Percentiles rank a stretch among this genome's conserved stretches.
Evolutionary conservation across 2,113 vertebrate genomes (phyloP).

Genomic region (Larimichthys polyactis): DNA sequence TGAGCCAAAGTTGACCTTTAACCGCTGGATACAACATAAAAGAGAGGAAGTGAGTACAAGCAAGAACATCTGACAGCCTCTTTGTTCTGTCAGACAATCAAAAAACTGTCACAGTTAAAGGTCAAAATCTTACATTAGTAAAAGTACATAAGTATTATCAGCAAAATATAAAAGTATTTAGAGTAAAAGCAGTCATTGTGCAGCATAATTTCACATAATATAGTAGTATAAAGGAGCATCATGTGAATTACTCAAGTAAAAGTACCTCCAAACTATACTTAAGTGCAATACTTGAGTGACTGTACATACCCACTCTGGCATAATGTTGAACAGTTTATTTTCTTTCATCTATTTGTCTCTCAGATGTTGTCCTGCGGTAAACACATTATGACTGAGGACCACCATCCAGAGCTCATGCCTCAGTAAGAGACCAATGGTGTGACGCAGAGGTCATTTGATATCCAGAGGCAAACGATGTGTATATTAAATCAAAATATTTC

Average conservation of each 20-base stretch:
- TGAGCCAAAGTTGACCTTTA: not conserved
- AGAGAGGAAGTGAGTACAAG: too few relatives aligned
- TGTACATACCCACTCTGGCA: not conserved
- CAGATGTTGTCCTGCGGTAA: constrained; percentile 10
- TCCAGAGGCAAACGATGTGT: constrained; percentile 17
- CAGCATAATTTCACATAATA: too few relatives aligned
- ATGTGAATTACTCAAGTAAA: not conserved
- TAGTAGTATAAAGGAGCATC: not conserved
- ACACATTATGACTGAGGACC: not conserved
- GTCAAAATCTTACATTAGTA: not conserved
- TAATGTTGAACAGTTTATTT: not conserved
- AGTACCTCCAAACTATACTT: not conserved
- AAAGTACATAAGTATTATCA: not conserved
- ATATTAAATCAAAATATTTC: constrained; percentile 4
- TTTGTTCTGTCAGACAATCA: not conserved
- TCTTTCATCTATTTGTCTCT: constrained; percentile 10
- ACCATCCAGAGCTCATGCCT: constrained; percentile 1
- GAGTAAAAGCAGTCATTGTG: not conserved
- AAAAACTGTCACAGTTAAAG: not conserved
- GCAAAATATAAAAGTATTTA: too few relatives aligned
- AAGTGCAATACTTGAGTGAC: not conserved
- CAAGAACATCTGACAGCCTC: too few relatives aligned
- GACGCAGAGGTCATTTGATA: constrained; percentile 21
- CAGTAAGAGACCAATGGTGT: constrained; percentile 23
- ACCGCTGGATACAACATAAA: too few relatives aligned